phyloP scores from a whole-genome alignment of 64 coral and sea anemone species.

The Catalaphyllia jardinei region DNA sequence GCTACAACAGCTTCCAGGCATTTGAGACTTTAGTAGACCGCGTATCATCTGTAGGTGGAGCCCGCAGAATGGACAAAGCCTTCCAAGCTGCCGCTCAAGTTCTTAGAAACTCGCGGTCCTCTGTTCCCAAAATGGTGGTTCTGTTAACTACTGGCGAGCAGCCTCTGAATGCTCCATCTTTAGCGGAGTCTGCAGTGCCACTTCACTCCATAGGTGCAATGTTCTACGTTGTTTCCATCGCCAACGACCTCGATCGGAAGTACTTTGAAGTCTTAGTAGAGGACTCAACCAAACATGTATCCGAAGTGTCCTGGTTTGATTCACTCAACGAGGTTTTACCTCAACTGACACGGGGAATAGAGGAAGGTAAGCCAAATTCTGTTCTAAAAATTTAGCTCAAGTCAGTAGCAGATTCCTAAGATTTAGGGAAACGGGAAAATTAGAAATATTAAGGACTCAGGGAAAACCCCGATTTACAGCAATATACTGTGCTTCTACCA shows the following conservation, averaged over 20 bases:
- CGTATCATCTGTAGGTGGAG: conserved; percentile 19
- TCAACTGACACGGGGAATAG: conserved; percentile 1
- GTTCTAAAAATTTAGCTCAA: too few species aligned
- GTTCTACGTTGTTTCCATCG: conserved; percentile 77
- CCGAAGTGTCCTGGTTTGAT: conserved; percentile 3
- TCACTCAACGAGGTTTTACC: not conserved
- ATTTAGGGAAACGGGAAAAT: too few species aligned
- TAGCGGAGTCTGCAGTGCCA: conserved; percentile 43
- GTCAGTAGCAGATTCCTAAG: too few species aligned
- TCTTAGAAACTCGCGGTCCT: conserved; percentile 6
- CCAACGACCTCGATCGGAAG: conserved; percentile 44
- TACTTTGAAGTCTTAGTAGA: conserved; percentile 19
- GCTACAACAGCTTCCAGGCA: not conserved
- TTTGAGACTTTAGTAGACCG: conserved; percentile 46
- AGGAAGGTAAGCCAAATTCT: not conserved
- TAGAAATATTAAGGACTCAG: too few species aligned
- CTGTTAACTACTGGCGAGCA: conserved; percentile 71
- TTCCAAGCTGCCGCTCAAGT: conserved; percentile 34
- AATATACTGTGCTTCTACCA: too few species aligned
- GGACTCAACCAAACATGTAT: not conserved
- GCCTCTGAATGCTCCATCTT: conserved; percentile 21
- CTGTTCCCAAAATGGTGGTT: conserved; percentile 58
- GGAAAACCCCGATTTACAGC: too few species aligned
- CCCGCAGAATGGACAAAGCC: conserved; percentile 71
- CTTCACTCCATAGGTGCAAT: conserved; percentile 72